Base-by-base conservation (phyloP, 2,888 invertebrate genomes). In the Xanthorhoe spadicearia region DNA sequence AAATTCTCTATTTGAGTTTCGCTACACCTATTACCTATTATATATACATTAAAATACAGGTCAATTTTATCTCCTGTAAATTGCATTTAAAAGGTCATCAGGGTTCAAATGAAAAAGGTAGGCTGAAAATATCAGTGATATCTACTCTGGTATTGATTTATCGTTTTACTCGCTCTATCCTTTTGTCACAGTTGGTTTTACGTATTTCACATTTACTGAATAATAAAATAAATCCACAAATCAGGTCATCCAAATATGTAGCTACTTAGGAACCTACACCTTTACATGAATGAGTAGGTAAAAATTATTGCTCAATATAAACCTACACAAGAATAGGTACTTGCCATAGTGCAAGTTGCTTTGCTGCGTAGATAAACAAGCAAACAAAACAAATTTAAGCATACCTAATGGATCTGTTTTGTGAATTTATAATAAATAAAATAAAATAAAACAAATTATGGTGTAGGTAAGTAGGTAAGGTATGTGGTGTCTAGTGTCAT, bases 81-180 rank as follows among this genome's bases (percentile, higher is more conserved):
- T 62, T 59, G 58, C 4, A 57, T 63, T 43, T 58, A 46, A 64
- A 51, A 68, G 64, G 60, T 68, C 62, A 67, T 51, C 59, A 60
- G 67, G 52, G 67, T 67, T 67, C 63, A 63, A 56, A 63, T 60
- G 63, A 60, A 63, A 67, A 66, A 63, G 62, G 62, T 59, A 59
- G 46, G 32, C 55, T 43, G 58, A 62, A 63, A 63, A 63, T 63
- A 63, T 67, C 67, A 67, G 63, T 67, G 63, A 56, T 60, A 63
- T 49, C 57, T 61, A 56, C 64, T 64, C 60, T 64, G 49, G 53
- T 68, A 61, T 68, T 68, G 64, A 66, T 66, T 69, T 65, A 63
- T 69, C 62, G 68, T 62, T 59, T 62, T 55, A 59, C 62, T 56
- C 48, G 56, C 59, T 68, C 61, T 66, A 58, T 66, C 43, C 46